Conservation (phyloP, 1,140 invertebrate species). For the Magallana ariakensis region DNA sequence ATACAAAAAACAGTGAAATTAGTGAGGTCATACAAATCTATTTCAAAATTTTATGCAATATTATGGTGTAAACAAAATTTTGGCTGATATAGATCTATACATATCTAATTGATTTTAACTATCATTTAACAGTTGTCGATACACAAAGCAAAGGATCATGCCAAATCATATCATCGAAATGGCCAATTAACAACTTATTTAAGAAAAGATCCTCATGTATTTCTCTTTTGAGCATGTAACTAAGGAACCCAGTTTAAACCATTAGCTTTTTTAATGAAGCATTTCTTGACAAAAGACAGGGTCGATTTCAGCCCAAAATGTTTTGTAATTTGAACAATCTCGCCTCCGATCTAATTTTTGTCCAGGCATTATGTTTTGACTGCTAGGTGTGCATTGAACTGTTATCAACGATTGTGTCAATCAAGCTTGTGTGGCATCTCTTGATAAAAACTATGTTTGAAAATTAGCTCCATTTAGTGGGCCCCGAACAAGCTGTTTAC, state of each 20-base stretch:
- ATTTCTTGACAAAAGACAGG: constrained; percentile 36
- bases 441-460: constrained; percentile 34
- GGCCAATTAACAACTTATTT: neutral
- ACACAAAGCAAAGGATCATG: too few relatives aligned
- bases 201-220: neutral
- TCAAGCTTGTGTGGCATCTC: constrained; percentile 1
- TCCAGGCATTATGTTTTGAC: constrained; percentile 10
- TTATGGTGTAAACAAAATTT: neutral
- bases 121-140: too few relatives aligned
- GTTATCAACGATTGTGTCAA: constrained; percentile 31
- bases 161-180: neutral
- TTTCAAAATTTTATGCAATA: constrained; percentile 26
- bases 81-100: neutral
- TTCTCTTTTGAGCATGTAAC: constrained; percentile 9
- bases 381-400: constrained; percentile 31
- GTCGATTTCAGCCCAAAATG: neutral
- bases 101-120: too few relatives aligned
- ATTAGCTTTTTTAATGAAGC: constrained; percentile 25
- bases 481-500: constrained; percentile 1
- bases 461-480: constrained; percentile 35
- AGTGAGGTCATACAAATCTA: constrained; percentile 1
- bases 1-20: neutral
- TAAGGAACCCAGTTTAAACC: neutral
- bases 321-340: constrained; percentile 34
- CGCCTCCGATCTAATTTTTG: neutral